Base-by-base conservation (phyloP, 2,113 vertebrate genomes). In the Eubucco bourcierii region DNA sequence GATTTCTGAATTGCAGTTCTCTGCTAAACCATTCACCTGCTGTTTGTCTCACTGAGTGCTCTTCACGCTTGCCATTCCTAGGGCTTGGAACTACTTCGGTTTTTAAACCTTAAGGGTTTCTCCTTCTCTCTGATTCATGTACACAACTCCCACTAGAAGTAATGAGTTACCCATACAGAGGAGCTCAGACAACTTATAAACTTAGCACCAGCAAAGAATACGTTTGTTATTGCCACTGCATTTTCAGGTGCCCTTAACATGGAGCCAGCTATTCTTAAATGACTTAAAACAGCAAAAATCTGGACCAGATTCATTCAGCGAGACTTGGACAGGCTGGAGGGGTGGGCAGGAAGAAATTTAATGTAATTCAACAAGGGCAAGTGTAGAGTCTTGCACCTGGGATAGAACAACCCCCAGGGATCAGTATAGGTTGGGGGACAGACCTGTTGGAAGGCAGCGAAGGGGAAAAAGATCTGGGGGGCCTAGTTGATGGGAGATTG, bases 71-170 rank as follows among this genome's bases (percentile, higher is more conserved):
- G 66, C 67, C 79, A 90, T 73, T n/a, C 79, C 84, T 44, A 27
- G 31, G 87, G 89, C 73, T 81, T 89, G 92, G 90, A 94, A 90
- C 70, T 4, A 2, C 60, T 92, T 87, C 80, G 60, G 55, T 28
- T 86, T 75, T 70, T 37, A 84, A 92, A 88, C 87, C 73, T 87
- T 68, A 52, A 78, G 73, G 88, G 88, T 80, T 75, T 63, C 71
- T 90, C 88, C 71, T 90, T 70, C 75, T 59, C 82, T 84, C 44
- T 95, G 79, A 88, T 80, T 96, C 82, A 84, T 31, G 81, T 15
- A 68, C 80, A 86, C 73, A 84, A 66, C 93, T 87, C 89, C 90
- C 86, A 90, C 71, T 4, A 71, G 68, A 83, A 94, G 87, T 84
- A 81, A 23, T 41, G 59, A 93, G 67, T 72, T 90, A 61, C 90